These are phyloP conservation scores for Ictalurus punctatus DNA, from an alignment of 2,113 vertebrate genomes.

Conservation along the genomic window DNA sequence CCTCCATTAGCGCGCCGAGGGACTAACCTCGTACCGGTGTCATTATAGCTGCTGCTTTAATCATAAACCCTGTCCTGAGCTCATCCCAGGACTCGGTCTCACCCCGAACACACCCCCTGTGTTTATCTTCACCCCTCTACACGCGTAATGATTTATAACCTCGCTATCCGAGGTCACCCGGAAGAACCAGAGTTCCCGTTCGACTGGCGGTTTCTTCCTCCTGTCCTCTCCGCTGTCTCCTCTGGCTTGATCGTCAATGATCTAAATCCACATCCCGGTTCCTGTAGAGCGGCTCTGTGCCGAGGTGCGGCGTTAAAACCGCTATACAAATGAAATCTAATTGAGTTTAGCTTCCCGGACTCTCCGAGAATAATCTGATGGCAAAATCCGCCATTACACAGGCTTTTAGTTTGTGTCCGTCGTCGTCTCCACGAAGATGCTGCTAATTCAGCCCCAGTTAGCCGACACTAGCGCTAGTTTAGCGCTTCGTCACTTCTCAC, in stretches of 20 bases:
- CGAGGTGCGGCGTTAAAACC: neutral
- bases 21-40: neutral
- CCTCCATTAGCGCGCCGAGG: neutral
- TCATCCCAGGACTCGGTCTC: neutral
- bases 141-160: too few species aligned
- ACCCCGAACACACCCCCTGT: too few species aligned
- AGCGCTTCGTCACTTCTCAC: neutral
- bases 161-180: too few species aligned
- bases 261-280: neutral
- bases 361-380: neutral
- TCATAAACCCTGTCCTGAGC: neutral
- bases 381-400: neutral
- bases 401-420: neutral
- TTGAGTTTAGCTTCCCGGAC: neutral
- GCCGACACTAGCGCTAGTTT: conserved; percentile 1
- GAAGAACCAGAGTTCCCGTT: too few species aligned
- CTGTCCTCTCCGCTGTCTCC: too few species aligned
- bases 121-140: too few species aligned
- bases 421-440: neutral
- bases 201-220: too few species aligned
- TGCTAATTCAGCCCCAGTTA: conserved; percentile 16
- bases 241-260: too few species aligned
- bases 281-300: neutral
- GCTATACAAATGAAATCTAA: neutral
- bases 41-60: neutral